Evolutionary conservation across 2,888 invertebrate species (phyloP).

Genomic region (Desoria tigrina): DNA sequence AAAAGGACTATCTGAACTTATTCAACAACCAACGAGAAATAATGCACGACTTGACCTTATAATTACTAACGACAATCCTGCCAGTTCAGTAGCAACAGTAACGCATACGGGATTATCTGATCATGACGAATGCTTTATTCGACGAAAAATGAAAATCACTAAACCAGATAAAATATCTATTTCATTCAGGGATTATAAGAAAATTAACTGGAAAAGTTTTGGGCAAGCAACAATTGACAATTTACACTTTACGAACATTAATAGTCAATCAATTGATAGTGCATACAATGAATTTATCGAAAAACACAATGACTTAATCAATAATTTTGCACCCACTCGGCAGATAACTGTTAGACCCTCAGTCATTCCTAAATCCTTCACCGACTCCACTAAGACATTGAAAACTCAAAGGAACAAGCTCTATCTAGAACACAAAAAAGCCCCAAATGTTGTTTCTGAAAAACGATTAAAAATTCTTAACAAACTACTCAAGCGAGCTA

Average conservation of each 20-base stretch:
- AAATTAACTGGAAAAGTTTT: slow-evolving; percentile 1
- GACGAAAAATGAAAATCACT: background rate
- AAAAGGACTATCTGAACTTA: background rate
- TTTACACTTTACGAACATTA: background rate
- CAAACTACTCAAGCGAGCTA: background rate
- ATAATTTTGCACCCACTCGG: background rate
- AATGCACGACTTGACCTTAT: background rate
- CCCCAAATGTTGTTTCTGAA: background rate
- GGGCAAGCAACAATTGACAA: background rate
- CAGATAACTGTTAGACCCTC: background rate
- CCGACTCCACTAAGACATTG: background rate
- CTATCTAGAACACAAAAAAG: background rate
- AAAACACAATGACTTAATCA: background rate
- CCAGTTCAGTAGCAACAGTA: background rate
- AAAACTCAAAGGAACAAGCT: background rate
- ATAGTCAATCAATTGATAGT: background rate
- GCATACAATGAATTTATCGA: background rate
- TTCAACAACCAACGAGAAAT: background rate
- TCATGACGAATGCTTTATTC: background rate
- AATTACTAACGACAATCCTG: background rate
- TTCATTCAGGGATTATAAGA: background rate
- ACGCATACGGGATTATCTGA: background rate
- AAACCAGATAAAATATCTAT: background rate
- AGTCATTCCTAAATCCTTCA: background rate
- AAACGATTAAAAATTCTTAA: background rate